phyloP scores from a whole-genome alignment of 1,140 invertebrate genomes.

The Neodiprion pinetum region DNA sequence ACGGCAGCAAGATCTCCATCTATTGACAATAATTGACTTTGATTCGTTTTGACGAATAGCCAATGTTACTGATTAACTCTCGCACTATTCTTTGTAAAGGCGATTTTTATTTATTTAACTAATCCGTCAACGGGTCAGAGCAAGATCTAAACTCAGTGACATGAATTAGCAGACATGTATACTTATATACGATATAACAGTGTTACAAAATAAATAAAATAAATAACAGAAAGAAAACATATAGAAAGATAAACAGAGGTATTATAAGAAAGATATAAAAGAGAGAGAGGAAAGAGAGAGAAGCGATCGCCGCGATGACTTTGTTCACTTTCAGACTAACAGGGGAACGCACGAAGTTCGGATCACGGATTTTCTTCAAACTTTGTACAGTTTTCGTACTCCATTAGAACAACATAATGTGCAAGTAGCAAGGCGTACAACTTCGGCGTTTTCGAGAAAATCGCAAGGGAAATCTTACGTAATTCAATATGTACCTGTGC shows the following conservation, averaged over 20 bases:
- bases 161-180: neutral
- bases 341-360: too few relatives aligned
- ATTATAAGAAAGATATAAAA: neutral
- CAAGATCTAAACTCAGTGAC: neutral
- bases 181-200: neutral
- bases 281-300: neutral
- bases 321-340: too few relatives aligned
- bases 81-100: neutral
- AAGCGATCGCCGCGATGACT: too few relatives aligned
- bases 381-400: too few relatives aligned
- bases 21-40: neutral
- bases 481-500: too few relatives aligned
- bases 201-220: slow-evolving; percentile 1
- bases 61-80: neutral
- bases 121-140: neutral
- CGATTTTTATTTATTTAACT: neutral
- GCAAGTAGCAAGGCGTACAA: too few relatives aligned
- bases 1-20: neutral
- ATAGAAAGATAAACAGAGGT: neutral
- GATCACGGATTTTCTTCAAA: too few relatives aligned
- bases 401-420: too few relatives aligned
- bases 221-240: neutral
- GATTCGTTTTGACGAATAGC: neutral
- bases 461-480: too few relatives aligned
- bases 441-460: too few relatives aligned